Evolutionary conservation across 2,113 vertebrate species (phyloP).

Genomic region (Melanostigma gelatinosum): DNA sequence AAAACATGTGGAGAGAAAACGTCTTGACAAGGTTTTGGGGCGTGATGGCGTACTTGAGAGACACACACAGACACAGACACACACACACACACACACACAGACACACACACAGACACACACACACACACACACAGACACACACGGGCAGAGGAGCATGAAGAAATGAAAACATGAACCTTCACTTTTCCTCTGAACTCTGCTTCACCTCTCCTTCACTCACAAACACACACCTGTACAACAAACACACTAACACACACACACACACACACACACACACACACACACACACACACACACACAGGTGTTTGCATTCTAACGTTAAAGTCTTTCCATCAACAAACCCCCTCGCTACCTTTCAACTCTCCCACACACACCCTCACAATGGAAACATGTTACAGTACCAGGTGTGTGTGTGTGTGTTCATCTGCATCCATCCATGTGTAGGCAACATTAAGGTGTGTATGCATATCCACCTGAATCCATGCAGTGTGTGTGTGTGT

Average conservation of each 20-base stretch:
- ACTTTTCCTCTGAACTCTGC: conserved; percentile 73
- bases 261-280: conserved; percentile 11
- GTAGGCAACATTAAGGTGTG: conserved; percentile 57
- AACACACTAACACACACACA: conserved; percentile 9
- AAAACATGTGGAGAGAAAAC: conserved; percentile 63
- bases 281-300: conserved; percentile 45
- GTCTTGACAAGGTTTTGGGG: conserved; percentile 67
- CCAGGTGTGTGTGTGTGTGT: conserved; percentile 50
- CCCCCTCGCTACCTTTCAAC: conserved; percentile 49
- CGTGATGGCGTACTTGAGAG: conserved; percentile 63
- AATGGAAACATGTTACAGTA: conserved; percentile 60
- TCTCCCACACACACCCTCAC: conserved; percentile 18
- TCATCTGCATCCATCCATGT: conserved; percentile 62
- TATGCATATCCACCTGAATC: conserved; percentile 48
- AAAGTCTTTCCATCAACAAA: conserved; percentile 67
- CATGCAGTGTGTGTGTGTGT: conserved; percentile 41
- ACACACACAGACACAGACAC: conserved; percentile 41
- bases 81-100: conserved; percentile 26
- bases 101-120: conserved; percentile 40
- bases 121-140: conserved; percentile 37
- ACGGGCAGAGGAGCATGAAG: conserved; percentile 65
- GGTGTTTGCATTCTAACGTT: conserved; percentile 69
- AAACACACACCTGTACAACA: conserved; percentile 33
- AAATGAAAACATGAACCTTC: conserved; percentile 72
- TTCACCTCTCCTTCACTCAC: conserved; percentile 58